Conservation (phyloP, 2,888 invertebrate species). For the Lobophora halterata region DNA sequence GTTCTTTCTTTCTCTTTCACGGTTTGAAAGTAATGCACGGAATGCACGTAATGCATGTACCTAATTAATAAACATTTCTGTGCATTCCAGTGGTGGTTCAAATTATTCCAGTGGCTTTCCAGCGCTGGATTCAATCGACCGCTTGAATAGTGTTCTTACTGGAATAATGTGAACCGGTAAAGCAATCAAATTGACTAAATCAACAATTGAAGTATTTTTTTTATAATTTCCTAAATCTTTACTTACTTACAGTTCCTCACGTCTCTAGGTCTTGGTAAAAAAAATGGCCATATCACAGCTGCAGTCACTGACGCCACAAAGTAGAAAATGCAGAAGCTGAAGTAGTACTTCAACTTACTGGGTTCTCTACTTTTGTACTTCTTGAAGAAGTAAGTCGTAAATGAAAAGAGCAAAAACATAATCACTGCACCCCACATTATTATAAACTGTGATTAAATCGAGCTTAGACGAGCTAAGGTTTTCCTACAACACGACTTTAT, state of each 20-base stretch:
- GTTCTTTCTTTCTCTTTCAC: too few species aligned
- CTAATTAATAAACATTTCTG: too few species aligned
- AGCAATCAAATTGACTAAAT: background rate
- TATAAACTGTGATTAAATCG: constrained; percentile 17
- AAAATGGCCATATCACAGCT: constrained; percentile 53
- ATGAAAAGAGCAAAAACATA: constrained; percentile 39
- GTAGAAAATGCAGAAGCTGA: constrained; percentile 50
- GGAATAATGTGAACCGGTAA: background rate
- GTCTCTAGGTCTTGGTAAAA: constrained; percentile 53
- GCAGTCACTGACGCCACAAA: constrained; percentile 38
- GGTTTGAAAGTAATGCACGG: too few species aligned
- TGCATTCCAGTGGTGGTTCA: too few species aligned
- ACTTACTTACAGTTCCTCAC: constrained; percentile 70
- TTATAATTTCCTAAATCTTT: constrained; percentile 2
- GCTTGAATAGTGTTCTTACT: too few species aligned
- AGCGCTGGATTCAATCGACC: too few species aligned
- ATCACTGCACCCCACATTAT: constrained; percentile 54
- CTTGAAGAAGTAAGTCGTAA: constrained; percentile 45
- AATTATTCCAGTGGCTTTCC: too few species aligned
- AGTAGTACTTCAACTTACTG: constrained; percentile 52
- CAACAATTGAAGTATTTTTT: background rate
- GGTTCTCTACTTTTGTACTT: constrained; percentile 49
- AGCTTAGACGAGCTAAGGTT: too few species aligned
- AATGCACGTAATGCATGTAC: too few species aligned
- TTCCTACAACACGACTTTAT: constrained; percentile 39